These are phyloP conservation scores for Eupithecia vulgata DNA, from an alignment of 2,888 invertebrate species.

Conservation along the genomic window DNA sequence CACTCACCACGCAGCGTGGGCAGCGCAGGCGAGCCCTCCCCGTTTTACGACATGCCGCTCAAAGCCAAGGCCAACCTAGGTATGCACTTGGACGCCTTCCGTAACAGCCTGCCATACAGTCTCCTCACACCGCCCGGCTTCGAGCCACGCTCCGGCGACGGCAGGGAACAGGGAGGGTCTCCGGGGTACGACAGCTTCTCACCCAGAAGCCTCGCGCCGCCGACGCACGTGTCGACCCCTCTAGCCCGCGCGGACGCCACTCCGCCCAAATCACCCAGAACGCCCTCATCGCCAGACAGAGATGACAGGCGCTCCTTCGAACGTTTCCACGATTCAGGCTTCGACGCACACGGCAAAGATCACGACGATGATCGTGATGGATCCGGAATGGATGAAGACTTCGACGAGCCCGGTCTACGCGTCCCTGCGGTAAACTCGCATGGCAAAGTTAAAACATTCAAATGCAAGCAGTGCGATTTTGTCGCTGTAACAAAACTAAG, in stretches of 20 bases:
- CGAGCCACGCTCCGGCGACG: slow-evolving; percentile 66
- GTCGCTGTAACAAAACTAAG: slow-evolving; percentile 94
- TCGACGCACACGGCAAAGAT: slow-evolving; percentile 69
- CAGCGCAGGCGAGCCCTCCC: slow-evolving; percentile 69
- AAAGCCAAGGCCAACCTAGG: slow-evolving; percentile 78
- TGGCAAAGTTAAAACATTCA: slow-evolving; percentile 94
- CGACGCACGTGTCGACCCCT: slow-evolving; percentile 70
- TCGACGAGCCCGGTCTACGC: slow-evolving; percentile 83
- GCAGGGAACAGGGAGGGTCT: slow-evolving; percentile 66
- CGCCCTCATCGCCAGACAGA: slow-evolving; percentile 67
- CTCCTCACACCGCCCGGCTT: slow-evolving; percentile 86
- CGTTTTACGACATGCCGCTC: slow-evolving; percentile 73
- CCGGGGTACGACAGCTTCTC: slow-evolving; percentile 69
- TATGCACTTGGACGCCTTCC: slow-evolving; percentile 72
- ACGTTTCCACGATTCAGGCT: slow-evolving; percentile 80
- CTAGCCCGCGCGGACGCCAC: slow-evolving; percentile 71
- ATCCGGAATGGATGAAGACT: slow-evolving; percentile 79
- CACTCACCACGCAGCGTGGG: slow-evolving; percentile 79
- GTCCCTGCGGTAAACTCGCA: slow-evolving; percentile 89
- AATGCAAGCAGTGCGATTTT: slow-evolving; percentile 96
- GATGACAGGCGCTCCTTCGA: slow-evolving; percentile 69
- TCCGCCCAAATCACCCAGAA: slow-evolving; percentile 75
- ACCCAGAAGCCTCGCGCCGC: slow-evolving; percentile 64
- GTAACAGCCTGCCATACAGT: slow-evolving; percentile 81
- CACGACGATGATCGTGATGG: slow-evolving; percentile 77